Percentiles rank a stretch among this genome's conserved stretches.
phyloP scores from a whole-genome alignment of 1,140 invertebrate genomes.

The Littorina saxatilis region DNA sequence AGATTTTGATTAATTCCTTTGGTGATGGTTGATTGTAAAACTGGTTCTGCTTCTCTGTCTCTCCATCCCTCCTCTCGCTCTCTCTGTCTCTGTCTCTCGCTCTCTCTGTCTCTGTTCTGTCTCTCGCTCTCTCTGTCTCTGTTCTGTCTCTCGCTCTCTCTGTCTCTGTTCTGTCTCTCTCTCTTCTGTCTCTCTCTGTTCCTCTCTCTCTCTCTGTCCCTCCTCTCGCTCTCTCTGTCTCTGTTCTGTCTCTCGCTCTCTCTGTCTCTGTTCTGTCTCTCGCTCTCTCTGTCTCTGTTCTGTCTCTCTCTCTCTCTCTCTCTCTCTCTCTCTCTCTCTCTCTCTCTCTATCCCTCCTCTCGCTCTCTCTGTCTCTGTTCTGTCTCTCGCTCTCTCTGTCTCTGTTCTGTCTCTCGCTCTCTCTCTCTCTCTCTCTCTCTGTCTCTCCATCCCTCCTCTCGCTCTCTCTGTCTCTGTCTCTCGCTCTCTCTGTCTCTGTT shows the following conservation, averaged over 20 bases:
- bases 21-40: too few relatives aligned
- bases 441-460: background rate
- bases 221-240: background rate
- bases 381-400: background rate
- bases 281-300: background rate
- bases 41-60: background rate
- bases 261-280: background rate
- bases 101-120: slow-evolving; percentile 1
- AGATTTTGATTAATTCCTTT: too few relatives aligned
- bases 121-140: background rate
- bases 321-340: slow-evolving; percentile 12
- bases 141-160: background rate
- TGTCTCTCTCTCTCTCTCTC: background rate
- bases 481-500: background rate
- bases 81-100: slow-evolving; percentile 1
- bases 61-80: background rate
- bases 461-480: background rate
- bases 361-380: background rate
- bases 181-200: background rate
- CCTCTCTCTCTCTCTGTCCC: background rate
- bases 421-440: slow-evolving; percentile 1
- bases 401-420: background rate
- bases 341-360: slow-evolving; percentile 10
- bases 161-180: background rate
- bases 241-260: background rate